phyloP scores from a whole-genome alignment of 2,888 invertebrate species.

The Steinernema scapterisci region DNA sequence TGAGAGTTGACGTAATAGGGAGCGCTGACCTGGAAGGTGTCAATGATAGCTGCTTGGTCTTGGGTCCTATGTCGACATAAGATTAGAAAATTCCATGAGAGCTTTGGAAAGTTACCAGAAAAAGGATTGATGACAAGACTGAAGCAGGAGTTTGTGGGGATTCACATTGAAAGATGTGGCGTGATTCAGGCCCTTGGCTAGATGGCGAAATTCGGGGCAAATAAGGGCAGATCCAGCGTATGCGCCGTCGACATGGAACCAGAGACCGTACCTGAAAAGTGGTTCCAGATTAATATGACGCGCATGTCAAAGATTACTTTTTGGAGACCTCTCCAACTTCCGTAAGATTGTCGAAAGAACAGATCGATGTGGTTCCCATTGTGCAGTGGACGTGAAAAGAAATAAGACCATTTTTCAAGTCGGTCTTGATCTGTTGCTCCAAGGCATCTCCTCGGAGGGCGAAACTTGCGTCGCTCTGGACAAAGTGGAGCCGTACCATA shows the following conservation, averaged over 20 bases:
- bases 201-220: constrained; percentile 87
- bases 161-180: constrained; percentile 47
- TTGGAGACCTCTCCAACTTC: constrained; percentile 84
- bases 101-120: constrained; percentile 38
- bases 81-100: no score
- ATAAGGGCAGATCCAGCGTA: constrained; percentile 94
- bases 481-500: constrained; percentile 85
- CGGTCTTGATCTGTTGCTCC: constrained; percentile 78
- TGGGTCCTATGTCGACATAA: no score
- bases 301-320: no score
- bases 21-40: neutral
- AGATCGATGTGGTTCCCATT: constrained; percentile 91
- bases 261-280: neutral
- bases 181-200: constrained; percentile 75
- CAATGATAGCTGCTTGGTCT: neutral
- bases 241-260: constrained; percentile 74
- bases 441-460: constrained; percentile 81
- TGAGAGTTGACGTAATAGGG: neutral
- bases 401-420: constrained; percentile 84
- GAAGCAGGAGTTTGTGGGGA: constrained; percentile 43
- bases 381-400: constrained; percentile 90
- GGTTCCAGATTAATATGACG: no score
- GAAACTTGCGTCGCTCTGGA: constrained; percentile 81
- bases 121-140: constrained; percentile 30
- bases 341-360: constrained; percentile 87